Evolutionary conservation across 2,113 vertebrate species (phyloP), one percentile per base, ranked within the genome.

Genomic region (Mola mola): DNA sequence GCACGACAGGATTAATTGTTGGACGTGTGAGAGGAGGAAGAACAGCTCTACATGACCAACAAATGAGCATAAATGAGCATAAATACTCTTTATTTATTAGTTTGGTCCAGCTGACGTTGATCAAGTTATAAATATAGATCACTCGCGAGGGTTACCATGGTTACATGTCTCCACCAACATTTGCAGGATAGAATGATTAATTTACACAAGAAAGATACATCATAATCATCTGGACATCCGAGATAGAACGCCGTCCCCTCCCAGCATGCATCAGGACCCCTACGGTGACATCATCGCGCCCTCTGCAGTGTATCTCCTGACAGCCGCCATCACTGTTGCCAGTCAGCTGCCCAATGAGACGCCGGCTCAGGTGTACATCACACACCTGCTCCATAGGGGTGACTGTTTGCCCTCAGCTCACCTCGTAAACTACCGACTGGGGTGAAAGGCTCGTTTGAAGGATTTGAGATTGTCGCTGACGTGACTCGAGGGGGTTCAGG

Each of bases 361-460:
- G 6, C 12, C n/a, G 56, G 61, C 50, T 49, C 63, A 42, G 50
- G 37, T 2, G 5, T 38, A 13, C 49, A 56, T 59, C 46, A 48
- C 53, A 52, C 55, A 73, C 53, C 29, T 33, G 46, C 17, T 25
- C 61, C 57, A 24, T 49, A 43, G 68, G 69, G 42, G 47, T 68
- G 37, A 11, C 41, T 28, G 44, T 70, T 48, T 52, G 24, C 38
- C 47, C 20, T 60, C 25, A 11, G 51, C 31, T 47, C 43, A 33
- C 38, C 60, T 47, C 52, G 21, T 64, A 49, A 73, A 52, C 46
- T 21, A 28, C 37, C 24, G 15, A 51, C 37, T 66, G 10, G 11
- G 49, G 26, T 66, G n/a, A 69, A 60, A 73, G 36, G 52, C 11
- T 57, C 28, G 11, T 66, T 66, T 59, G 41, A 60, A 43, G 59